Percentiles rank a stretch among this genome's conserved stretches.
Evolutionary conservation across 1,140 invertebrate genomes (phyloP).

Genomic region (Eupristina koningsbergeri): DNA sequence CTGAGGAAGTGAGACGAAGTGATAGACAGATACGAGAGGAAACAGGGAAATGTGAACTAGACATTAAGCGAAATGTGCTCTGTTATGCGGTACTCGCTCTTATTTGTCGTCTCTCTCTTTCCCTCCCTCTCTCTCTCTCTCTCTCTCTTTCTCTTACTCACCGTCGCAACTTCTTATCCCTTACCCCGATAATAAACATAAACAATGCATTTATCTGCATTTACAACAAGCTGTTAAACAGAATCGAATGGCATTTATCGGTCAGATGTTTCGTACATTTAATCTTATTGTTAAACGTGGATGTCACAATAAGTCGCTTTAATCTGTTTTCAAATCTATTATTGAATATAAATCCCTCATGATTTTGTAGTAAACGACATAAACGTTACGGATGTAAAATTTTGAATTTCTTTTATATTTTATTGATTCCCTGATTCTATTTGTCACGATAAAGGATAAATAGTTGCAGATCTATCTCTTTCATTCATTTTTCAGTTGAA

Average conservation of each 20-base stretch:
- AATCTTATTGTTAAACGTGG: conserved; percentile 14
- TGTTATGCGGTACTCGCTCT: not conserved
- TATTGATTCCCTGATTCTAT: not conserved
- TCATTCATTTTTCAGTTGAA: no score
- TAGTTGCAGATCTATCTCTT: no score
- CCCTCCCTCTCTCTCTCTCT: conserved; percentile 15
- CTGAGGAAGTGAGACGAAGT: not conserved
- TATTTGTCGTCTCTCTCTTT: no score
- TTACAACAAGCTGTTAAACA: conserved; percentile 5
- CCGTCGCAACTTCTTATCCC: no score
- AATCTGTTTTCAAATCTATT: no score
- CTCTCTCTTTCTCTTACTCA: no score
- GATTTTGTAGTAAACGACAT: no score
- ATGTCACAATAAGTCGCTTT: not conserved
- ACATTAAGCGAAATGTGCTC: conserved; percentile 42
- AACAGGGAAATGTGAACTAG: conserved; percentile 35
- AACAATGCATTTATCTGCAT: conserved; percentile 60
- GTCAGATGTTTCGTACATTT: not conserved
- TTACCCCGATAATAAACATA: no score
- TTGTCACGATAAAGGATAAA: no score
- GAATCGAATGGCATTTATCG: not conserved
- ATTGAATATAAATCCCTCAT: no score
- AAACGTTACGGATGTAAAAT: no score
- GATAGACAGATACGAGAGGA: not conserved
- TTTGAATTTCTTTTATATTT: not conserved